Base-by-base conservation (phyloP, 2,797 vertebrate species). In the Discoglossus pictus region DNA sequence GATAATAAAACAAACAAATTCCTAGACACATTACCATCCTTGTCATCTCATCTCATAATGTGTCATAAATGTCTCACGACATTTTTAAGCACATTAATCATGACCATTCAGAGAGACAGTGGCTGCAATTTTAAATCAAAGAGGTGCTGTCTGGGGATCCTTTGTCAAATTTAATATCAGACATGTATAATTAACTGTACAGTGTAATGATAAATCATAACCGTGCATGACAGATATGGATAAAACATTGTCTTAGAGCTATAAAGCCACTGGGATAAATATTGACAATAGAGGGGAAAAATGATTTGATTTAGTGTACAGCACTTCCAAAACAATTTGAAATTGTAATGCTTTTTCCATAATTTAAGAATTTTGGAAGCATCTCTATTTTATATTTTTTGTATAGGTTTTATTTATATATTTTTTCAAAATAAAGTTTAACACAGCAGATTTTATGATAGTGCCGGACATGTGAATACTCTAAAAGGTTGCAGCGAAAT, bases 31-130 rank as follows among this genome's bases (percentile, higher is more conserved):
- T 71, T 71, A 65, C 36, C 53, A 73, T 53, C 59, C 56, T 24
- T 66, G 75, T 68, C 62, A 43, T 63, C 9, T 51, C 70, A 59
- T 51, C 62, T 66, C 52, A 1, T 70, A 73, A 75, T 59, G 48
- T 78, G 77, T 79, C 75, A 68, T 39, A 47, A 76, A 65, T 27
- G 60, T 77, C 75, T 71, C 68, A 70, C 62, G 68, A 66, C 69
- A 83, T 80, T 72, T 81, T 80, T 73, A 78, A 81, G 77, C 68
- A 72, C 73, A 76, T 83, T 82, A 85, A 83, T 82, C 73, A 83
- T 79, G 66, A 25, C 68, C 75, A 76, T 81, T 81, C 82, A 82
- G 78, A 75, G 79, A 74, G 82, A 75, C 73, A 80, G 72, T 67
- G 73, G 61, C 61, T 77, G 75, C 77, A 78, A 78, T 68, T 60